Evolutionary conservation across 2,888 invertebrate species (phyloP), one percentile per base, ranked within the genome.

Genomic region (Acholoe squamosa): DNA sequence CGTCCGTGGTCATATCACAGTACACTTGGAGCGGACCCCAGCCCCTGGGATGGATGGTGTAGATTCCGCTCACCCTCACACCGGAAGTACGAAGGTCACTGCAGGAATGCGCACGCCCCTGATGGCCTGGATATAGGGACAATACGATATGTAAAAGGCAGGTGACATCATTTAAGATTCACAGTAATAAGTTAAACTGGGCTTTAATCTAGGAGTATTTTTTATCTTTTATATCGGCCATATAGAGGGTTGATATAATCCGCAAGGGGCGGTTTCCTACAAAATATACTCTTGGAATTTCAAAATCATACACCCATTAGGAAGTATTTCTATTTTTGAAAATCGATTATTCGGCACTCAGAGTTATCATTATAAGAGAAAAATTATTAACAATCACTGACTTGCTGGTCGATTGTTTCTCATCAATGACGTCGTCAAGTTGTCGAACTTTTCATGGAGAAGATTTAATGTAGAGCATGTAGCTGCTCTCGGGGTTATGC

Each of bases 1-100:
- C 86, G 19, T 54, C 25, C 22, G 86, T 86, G 0, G 86, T 86
- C 86, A 86, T 86, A 54, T 86, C 86, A 54, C 86, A 86, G 25
- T 86, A 86, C 10, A 86, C 86, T n/a, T 54, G 19, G 25, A 86
- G 22, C 5, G 86, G 56, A n/a, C 25, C 1, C 31, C 25, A 86
- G 28, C 56, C 54, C 31, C 28, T 16, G 28, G 86, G 86, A 3
- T n/a, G 28, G 31, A 86, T 86, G 25, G 86, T 86, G 25, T 86
- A 56, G 16, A 86, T 19, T 28, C 86, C 86, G 25, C 86, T 86
- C 52, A 43, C n/a, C 1, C 1, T 84, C 34, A n/a, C n/a, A 0
- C 84, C 84, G 3, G 43, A 22, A 33, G 22, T 84, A 22, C n/a
- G 43, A 34, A 84, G 84, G 25, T 84, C 84, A n/a, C 33, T 34